Percentiles rank a stretch among this genome's conserved stretches.
These are phyloP conservation scores for Leucoma salicis DNA, from an alignment of 2,888 invertebrate species.

Conservation along the genomic window DNA sequence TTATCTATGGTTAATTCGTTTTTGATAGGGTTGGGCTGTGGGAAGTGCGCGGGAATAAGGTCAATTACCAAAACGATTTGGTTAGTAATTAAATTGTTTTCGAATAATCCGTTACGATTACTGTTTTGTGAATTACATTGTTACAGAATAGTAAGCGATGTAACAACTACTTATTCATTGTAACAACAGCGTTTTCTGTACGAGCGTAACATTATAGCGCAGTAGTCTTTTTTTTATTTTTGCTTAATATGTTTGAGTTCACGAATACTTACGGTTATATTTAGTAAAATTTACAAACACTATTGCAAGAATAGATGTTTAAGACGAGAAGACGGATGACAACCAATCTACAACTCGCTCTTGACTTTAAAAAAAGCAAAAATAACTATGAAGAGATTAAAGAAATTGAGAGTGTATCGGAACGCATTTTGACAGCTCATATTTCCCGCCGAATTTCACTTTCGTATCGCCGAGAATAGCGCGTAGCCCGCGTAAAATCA, in stretches of 20 bases:
- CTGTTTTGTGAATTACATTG: neutral
- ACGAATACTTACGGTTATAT: too few relatives aligned
- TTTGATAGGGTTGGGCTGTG: conserved; percentile 48
- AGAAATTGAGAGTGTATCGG: conserved; percentile 48
- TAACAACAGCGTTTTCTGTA: too few relatives aligned
- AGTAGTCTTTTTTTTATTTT: too few relatives aligned
- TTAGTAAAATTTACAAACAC: too few relatives aligned
- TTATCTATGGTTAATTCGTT: conserved; percentile 51
- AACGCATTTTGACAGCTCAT: conserved; percentile 44
- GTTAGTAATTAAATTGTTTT: conserved; percentile 17
- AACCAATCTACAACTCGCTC: too few relatives aligned
- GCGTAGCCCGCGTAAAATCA: conserved; percentile 41
- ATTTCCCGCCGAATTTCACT: conserved; percentile 55
- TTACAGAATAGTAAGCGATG: neutral
- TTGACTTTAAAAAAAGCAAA: neutral
- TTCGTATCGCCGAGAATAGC: conserved; percentile 45
- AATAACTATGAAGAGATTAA: conserved; percentile 15
- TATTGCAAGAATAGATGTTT: too few relatives aligned
- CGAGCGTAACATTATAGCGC: too few relatives aligned
- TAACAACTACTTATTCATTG: neutral
- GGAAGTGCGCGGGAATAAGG: conserved; percentile 21
- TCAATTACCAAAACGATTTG: conserved; percentile 16
- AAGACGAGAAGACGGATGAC: too few relatives aligned
- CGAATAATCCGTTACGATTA: neutral
- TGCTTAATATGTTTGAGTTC: too few relatives aligned